phyloP scores from a whole-genome alignment of 2,888 invertebrate genomes.

The Lydus trimaculatus region DNA sequence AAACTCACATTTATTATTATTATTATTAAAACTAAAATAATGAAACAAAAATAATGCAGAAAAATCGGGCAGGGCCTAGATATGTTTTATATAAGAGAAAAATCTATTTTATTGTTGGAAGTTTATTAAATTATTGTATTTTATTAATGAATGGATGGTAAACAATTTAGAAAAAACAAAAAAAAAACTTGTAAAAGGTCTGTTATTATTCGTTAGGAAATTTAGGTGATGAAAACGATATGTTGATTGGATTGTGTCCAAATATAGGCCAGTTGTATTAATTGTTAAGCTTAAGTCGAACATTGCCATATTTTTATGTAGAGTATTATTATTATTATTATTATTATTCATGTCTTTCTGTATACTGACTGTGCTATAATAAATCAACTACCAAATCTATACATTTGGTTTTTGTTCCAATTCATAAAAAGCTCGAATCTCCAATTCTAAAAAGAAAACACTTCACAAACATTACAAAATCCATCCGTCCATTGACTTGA shows the following conservation, averaged over 20 bases:
- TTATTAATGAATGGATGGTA: slow-evolving; percentile 20
- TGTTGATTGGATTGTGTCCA: slow-evolving; percentile 17
- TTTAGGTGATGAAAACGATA: slow-evolving; percentile 14
- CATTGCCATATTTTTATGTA: slow-evolving; percentile 34
- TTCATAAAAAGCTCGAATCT: background rate
- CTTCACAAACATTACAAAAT: no score
- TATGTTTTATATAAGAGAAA: slow-evolving; percentile 34
- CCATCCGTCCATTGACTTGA: no score
- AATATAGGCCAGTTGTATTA: slow-evolving; percentile 31
- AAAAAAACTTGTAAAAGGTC: slow-evolving; percentile 15
- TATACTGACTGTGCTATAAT: slow-evolving; percentile 33
- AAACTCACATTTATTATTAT: slow-evolving; percentile 17
- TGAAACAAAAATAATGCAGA: slow-evolving; percentile 20
- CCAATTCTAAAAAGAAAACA: no score
- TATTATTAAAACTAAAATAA: slow-evolving; percentile 17
- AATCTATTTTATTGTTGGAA: slow-evolving; percentile 40
- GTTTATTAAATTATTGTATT: slow-evolving; percentile 35
- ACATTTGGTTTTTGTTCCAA: background rate
- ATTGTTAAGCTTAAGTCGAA: slow-evolving; percentile 28
- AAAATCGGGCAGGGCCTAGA: slow-evolving; percentile 41
- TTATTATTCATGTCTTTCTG: slow-evolving; percentile 31
- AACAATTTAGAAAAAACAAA: slow-evolving; percentile 13
- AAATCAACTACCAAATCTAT: slow-evolving; percentile 13
- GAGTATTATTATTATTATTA: no score
- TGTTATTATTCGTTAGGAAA: background rate